Percentiles rank a stretch among this genome's conserved stretches.
phyloP scores from a whole-genome alignment of 2,888 invertebrate genomes.

The Tribolium freemani region DNA sequence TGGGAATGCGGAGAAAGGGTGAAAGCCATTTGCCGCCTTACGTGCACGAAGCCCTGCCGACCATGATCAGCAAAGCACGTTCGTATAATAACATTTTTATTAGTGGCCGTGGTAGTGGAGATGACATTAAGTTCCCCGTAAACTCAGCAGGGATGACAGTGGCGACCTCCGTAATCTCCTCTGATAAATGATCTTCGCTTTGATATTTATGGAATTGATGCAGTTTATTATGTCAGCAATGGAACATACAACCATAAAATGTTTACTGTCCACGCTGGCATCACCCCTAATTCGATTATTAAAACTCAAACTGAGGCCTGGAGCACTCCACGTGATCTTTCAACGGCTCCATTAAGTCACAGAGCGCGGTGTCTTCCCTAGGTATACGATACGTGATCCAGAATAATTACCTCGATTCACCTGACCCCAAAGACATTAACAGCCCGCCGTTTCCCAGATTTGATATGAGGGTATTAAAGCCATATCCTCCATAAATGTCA shows the following conservation, averaged over 20 bases:
- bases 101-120: slow-evolving; percentile 63
- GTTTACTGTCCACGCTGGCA: slow-evolving; percentile 31
- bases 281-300: not conserved
- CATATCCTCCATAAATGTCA: slow-evolving; percentile 47
- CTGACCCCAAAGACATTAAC: slow-evolving; percentile 46
- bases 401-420: slow-evolving; percentile 45
- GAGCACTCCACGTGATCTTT: slow-evolving; percentile 19
- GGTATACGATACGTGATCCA: slow-evolving; percentile 43
- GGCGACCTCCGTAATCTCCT: slow-evolving; percentile 59
- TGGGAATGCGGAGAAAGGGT: slow-evolving; percentile 45
- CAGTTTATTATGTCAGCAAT: slow-evolving; percentile 54
- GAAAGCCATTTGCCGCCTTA: slow-evolving; percentile 43
- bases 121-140: slow-evolving; percentile 64
- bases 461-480: slow-evolving; percentile 46
- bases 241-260: slow-evolving; percentile 40
- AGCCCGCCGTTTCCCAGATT: slow-evolving; percentile 43
- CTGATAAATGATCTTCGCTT: slow-evolving; percentile 61
- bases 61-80: slow-evolving; percentile 60
- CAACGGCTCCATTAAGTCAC: slow-evolving; percentile 44
- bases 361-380: slow-evolving; percentile 28
- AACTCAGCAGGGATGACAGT: slow-evolving; percentile 60
- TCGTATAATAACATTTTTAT: slow-evolving; percentile 66
- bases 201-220: slow-evolving; percentile 60
- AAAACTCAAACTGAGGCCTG: slow-evolving; percentile 4
- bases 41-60: slow-evolving; percentile 46